Evolutionary conservation across 1,140 invertebrate genomes (phyloP), one percentile per base, ranked within the genome.

Genomic region (Tenebrio molitor): DNA sequence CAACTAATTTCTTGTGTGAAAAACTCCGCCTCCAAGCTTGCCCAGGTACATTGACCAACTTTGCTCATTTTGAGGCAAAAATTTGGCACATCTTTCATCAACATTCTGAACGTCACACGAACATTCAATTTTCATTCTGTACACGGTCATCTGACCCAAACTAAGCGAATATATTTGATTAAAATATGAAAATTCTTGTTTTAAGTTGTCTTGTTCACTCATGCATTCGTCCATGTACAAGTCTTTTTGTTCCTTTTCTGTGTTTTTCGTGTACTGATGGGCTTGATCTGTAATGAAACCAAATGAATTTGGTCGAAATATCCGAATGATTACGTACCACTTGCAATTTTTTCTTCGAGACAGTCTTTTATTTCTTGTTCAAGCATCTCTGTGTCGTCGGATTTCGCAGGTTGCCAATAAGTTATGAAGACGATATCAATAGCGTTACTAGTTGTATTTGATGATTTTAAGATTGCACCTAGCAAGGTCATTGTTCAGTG

Each of bases 381-480:
- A 6, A 85, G 19, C 4, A 87, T 71, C 50, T 86, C 78, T 25
- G 85, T 72, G 0, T 84, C 78, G 12, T 80, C 76, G 3, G 82
- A 78, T 50, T 84, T 83, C 0, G 85, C 68, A 10, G 86, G 85
- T 42, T 86, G 73, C 87, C 86, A 88, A 74, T 86, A 87, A 21
- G 86, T 88, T 6, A 87, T 81, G 70, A 88, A 87, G 17, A 89
- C 76, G 8, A 89, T 63, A 80, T 89, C 88, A 8, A 88, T 75
- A 2, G 85, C 77, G 74, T 79, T 81, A 50, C 76, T 74, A 14
- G 74, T 62, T 5, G 34, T 69, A 21, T 81, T 77, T 2, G 76
- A 39, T 15, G 81, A 74, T 58, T 79, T 77, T 14, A 77, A 62
- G 14, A 88, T 75, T 19, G 84, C 76, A 39, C 81, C 81, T 83